These are phyloP conservation scores for Alloscopus bannaensis DNA, from an alignment of 2,888 invertebrate genomes.

Conservation along the genomic window DNA sequence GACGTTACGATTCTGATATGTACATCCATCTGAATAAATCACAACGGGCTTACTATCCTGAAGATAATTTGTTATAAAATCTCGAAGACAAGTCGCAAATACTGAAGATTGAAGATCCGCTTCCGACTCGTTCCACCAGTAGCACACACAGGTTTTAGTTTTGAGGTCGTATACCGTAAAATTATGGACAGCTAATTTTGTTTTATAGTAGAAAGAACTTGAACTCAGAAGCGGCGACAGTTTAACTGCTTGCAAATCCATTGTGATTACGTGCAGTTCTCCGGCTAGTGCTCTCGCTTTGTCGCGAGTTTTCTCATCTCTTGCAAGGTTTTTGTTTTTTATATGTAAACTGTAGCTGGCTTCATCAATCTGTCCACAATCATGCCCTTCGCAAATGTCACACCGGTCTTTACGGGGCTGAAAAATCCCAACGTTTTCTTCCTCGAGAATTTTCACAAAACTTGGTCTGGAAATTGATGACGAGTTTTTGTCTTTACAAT, in stretches of 20 bases:
- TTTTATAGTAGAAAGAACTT: constrained; percentile 72
- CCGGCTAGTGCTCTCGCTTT: constrained; percentile 58
- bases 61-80: constrained; percentile 57
- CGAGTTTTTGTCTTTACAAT: neutral
- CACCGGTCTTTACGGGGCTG: constrained; percentile 45
- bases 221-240: constrained; percentile 66
- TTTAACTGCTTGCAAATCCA: constrained; percentile 73
- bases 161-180: constrained; percentile 73
- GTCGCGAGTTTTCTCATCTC: constrained; percentile 54
- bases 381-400: no score
- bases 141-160: constrained; percentile 69
- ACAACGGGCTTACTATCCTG: constrained; percentile 68
- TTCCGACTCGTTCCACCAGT: constrained; percentile 72
- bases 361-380: constrained; percentile 54
- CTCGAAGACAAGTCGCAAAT: constrained; percentile 69
- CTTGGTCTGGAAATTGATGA: neutral
- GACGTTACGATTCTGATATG: constrained; percentile 73
- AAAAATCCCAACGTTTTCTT: constrained; percentile 37
- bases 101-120: constrained; percentile 69
- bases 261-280: constrained; percentile 68
- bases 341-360: constrained; percentile 54
- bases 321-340: constrained; percentile 59
- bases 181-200: constrained; percentile 73
- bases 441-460: neutral
- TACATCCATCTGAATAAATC: constrained; percentile 73